Conservation (phyloP, 2,113 vertebrate species). For the Sisor rabdophorus region DNA sequence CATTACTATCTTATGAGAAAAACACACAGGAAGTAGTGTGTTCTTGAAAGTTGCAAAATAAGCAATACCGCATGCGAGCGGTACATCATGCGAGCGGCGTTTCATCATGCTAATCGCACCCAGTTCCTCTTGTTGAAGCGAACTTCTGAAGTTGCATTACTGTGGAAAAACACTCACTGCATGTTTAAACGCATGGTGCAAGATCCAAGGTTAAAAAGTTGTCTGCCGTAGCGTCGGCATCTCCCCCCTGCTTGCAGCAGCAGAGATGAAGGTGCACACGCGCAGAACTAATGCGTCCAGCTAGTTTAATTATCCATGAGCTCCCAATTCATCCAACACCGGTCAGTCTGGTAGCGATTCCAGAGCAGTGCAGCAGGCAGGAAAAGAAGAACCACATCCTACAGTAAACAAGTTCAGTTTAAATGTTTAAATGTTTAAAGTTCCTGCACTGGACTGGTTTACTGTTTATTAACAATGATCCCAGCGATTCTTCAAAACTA, state of each 20-base stretch:
- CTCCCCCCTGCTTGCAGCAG: neutral
- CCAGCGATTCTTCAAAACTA: too few relatives aligned
- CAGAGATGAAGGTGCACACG: neutral
- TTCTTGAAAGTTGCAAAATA: constrained; percentile 6
- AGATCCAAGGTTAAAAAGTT: neutral
- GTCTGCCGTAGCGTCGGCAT: neutral
- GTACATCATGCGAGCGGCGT: too few relatives aligned
- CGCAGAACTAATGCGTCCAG: constrained; percentile 45
- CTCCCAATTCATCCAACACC: constrained; percentile 40
- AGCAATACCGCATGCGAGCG: neutral
- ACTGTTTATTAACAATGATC: neutral
- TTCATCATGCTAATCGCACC: neutral
- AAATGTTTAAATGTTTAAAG: neutral
- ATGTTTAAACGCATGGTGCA: neutral
- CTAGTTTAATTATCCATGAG: constrained; percentile 40
- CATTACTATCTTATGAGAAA: neutral
- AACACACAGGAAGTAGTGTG: neutral
- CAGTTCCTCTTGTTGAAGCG: neutral
- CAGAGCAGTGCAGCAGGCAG: constrained; percentile 9
- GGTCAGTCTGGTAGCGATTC: constrained; percentile 3
- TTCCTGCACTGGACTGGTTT: neutral
- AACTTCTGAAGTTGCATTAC: neutral
- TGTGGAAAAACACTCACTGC: neutral
- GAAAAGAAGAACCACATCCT: neutral
- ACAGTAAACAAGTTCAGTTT: neutral